Evolutionary conservation across 2,797 vertebrate species (phyloP), one percentile per base, ranked within the genome.

Genomic region (Huso huso): DNA sequence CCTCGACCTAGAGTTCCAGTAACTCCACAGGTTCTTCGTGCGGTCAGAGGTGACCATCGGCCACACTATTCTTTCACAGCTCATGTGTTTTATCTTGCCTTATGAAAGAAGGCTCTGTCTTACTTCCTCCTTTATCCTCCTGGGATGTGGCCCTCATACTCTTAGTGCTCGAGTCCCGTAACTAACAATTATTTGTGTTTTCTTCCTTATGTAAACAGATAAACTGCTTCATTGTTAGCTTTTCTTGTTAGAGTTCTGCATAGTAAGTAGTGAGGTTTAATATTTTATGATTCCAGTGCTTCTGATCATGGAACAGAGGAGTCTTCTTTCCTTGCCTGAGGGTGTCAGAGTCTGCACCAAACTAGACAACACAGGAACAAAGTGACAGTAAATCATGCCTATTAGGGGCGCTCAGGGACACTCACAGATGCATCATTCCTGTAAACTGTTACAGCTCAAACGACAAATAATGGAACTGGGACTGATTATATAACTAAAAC

Each of bases 191-290:
- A n/a, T n/a, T n/a, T n/a, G n/a, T n/a, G n/a, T n/a, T n/a, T n/a
- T n/a, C n/a, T n/a, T n/a, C n/a, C n/a, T n/a, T 23, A 23, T 23
- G 23, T 23, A 62, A 48, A 13, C 6, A 10, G n/a, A 12, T 51
- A 63, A 48, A 10, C 37, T 63, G 37, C 50, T 61, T 69, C 49
- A 59, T 70, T n/a, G n/a, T 23, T 68, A 61, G 23, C 57, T 48
- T 48, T 66, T 63, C 49, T 50, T 63, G n/a, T 12, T 63, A 64
- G 65, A 61, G 18, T 37, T 23, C n/a, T 48, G 55, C 61, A 53
- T 50, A 1, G 53, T 10, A 67, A 63, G 52, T 59, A 69, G 37
- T 66, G 48, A n/a, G 53, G 6, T 48, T 48, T 48, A 59, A 61
- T 63, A 63, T 51, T 49, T 63, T 63, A 58, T 64, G 55, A 51